These are phyloP conservation scores for Zaprionus obscuricornis DNA, from an alignment of 2,888 invertebrate species.

Conservation along the genomic window DNA sequence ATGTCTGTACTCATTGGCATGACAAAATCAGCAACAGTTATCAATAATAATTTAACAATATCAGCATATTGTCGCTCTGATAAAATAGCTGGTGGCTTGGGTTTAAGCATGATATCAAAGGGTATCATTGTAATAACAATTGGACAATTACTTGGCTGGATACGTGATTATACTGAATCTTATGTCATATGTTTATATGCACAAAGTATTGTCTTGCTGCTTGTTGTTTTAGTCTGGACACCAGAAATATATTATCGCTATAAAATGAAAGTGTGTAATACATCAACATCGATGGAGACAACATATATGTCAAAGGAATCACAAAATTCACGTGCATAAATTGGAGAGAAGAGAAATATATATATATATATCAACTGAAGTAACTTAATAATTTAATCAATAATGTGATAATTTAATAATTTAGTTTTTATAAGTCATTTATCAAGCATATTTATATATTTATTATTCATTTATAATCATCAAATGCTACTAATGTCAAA, in stretches of 20 bases:
- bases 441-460: too few relatives aligned
- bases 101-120: constrained; percentile 89
- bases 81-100: constrained; percentile 88
- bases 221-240: constrained; percentile 86
- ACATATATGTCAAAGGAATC: constrained; percentile 46
- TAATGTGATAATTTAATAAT: constrained; percentile 54
- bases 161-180: constrained; percentile 87
- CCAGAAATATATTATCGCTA: constrained; percentile 85
- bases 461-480: constrained; percentile 54
- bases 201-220: constrained; percentile 85
- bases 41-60: constrained; percentile 88
- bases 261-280: constrained; percentile 75
- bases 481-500: constrained; percentile 41
- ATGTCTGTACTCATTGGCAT: constrained; percentile 88
- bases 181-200: constrained; percentile 87
- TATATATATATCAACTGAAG: neutral
- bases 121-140: constrained; percentile 87
- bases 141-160: constrained; percentile 87
- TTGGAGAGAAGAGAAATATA: neutral
- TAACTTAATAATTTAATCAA: too few relatives aligned
- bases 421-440: too few relatives aligned
- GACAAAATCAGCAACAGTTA: constrained; percentile 89
- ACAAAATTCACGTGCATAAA: constrained; percentile 37
- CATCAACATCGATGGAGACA: constrained; percentile 61
- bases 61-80: constrained; percentile 87